phyloP scores from a whole-genome alignment of 2,797 vertebrate species.

The Galago senegalensis region DNA sequence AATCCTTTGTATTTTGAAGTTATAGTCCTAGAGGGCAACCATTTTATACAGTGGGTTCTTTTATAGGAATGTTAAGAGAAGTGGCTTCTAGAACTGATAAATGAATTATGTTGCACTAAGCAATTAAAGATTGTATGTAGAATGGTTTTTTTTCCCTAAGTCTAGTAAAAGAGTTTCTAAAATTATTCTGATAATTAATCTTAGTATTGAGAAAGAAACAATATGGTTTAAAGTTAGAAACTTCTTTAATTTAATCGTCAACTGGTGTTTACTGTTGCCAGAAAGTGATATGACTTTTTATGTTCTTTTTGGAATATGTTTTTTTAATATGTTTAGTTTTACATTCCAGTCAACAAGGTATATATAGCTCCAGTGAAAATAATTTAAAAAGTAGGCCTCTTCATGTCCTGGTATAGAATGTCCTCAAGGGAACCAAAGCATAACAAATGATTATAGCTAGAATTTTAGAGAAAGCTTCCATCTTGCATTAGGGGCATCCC shows the following conservation, averaged over 20 bases:
- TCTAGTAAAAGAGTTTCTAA: background rate
- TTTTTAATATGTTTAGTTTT: constrained; percentile 49
- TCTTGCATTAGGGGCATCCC: constrained; percentile 4
- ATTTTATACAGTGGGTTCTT: background rate
- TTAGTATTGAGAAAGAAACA: constrained; percentile 26
- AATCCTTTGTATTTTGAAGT: constrained; percentile 24
- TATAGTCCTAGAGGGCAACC: background rate
- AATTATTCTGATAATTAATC: background rate
- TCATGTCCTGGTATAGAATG: background rate
- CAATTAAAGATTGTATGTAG: constrained; percentile 30
- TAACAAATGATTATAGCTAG: background rate
- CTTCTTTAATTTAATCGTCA: constrained; percentile 28
- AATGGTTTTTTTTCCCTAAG: constrained; percentile 54
- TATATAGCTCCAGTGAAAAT: background rate
- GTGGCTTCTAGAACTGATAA: constrained; percentile 15
- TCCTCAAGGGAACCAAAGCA: background rate
- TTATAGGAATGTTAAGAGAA: constrained; percentile 7
- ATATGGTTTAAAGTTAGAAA: constrained; percentile 40
- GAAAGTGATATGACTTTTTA: background rate
- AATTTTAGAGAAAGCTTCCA: background rate
- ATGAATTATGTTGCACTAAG: background rate
- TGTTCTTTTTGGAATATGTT: background rate
- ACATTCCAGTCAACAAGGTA: constrained; percentile 5
- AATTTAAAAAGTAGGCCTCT: background rate
- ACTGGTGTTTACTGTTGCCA: background rate